Evolutionary conservation across 2,888 invertebrate genomes (phyloP), one percentile per base, ranked within the genome.

Genomic region (Gisinianus flammeolus): DNA sequence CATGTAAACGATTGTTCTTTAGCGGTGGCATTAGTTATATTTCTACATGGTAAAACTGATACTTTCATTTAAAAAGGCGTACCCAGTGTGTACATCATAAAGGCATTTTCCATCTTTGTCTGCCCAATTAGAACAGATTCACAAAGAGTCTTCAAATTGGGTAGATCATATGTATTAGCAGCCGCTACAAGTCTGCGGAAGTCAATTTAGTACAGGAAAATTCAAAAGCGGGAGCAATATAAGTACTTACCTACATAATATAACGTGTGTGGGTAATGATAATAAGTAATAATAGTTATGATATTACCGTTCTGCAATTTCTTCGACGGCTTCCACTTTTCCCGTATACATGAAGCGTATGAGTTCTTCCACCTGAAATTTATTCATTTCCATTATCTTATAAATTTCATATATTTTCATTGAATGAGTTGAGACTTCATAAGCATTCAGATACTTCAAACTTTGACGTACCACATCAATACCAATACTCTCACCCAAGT

Each of bases 321-420:
- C 82, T 22, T 82, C 81, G n/a, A 79, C 12, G 26, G 76, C 73
- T 58, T 82, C 80, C 3, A 82, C 83, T 31, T 76, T 77, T 2
- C 83, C 83, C 6, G 83, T 83, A 64, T 83, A 83, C 58, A 82
- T 79, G 30, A 81, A 83, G 3, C 81, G 78, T 26, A 83, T 72
- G 24, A 83, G 33, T 72, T 82, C 83, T 44, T 79, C 80, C 8
- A n/a, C n/a, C n/a, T n/a, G n/a, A n/a, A n/a, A n/a, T n/a, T n/a
- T n/a, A n/a, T n/a, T n/a, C n/a, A n/a, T n/a, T n/a, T n/a, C n/a
- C n/a, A n/a, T n/a, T n/a, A n/a, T n/a, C n/a, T n/a, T n/a, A n/a
- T n/a, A n/a, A n/a, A n/a, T n/a, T n/a, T n/a, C n/a, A n/a, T n/a
- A n/a, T n/a, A n/a, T n/a, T n/a, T n/a, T n/a, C n/a, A n/a, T n/a